Conservation (phyloP, 2,797 vertebrate species). For the Macropus fuliginosus region DNA sequence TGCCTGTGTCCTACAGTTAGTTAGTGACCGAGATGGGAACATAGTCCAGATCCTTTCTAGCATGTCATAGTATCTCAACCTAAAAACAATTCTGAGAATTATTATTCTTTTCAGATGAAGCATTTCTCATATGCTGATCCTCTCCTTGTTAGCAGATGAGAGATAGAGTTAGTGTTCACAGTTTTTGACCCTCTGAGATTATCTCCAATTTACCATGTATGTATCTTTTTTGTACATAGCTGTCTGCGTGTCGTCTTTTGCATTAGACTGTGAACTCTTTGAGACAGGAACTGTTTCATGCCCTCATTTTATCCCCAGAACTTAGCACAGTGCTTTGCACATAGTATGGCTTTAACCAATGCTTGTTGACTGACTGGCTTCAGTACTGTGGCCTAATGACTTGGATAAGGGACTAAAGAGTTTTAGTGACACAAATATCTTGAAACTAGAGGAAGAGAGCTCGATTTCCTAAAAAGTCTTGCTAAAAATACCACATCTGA, state of each 20-base stretch:
- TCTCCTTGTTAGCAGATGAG: background rate
- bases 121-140: background rate
- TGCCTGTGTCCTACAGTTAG: background rate
- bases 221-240: background rate
- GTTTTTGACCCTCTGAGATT: background rate
- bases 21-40: background rate
- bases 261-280: background rate
- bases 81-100: background rate
- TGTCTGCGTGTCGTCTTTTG: background rate
- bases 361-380: background rate
- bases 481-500: constrained; percentile 13
- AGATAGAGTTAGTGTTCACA: background rate
- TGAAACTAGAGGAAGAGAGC: constrained; percentile 38
- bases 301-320: background rate
- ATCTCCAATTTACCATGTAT: background rate
- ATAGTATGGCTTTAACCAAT: background rate
- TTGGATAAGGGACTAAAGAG: constrained; percentile 35
- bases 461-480: constrained; percentile 42
- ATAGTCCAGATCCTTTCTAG: background rate
- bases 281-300: background rate
- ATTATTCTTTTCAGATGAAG: background rate
- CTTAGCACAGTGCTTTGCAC: background rate
- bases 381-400: constrained; percentile 22
- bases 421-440: constrained; percentile 58
- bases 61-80: background rate